Evolutionary conservation across 30 jellyfish, hydroid and myxozoan species (phyloP).

Genomic region (Turritopsis dohrnii): DNA sequence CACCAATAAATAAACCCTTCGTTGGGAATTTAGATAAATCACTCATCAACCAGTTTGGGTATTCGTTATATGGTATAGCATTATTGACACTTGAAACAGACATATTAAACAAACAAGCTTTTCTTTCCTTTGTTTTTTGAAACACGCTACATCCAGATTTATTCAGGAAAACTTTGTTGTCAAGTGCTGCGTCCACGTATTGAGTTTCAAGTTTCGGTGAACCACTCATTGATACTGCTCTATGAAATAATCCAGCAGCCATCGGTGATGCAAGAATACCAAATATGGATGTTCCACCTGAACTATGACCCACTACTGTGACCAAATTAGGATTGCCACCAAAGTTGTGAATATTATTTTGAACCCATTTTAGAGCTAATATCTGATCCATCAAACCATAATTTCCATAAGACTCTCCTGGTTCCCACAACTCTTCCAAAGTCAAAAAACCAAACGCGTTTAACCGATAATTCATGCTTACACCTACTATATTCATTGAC

Average conservation of each 20-base stretch:
- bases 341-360: slow-evolving; percentile 39
- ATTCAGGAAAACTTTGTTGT: slow-evolving; percentile 45
- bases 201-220: slow-evolving; percentile 40
- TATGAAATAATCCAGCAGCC: slow-evolving; percentile 56
- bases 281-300: slow-evolving; percentile 66
- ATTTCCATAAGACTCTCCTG: slow-evolving; percentile 47
- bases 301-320: slow-evolving; percentile 59
- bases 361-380: slow-evolving; percentile 59
- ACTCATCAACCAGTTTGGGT: slow-evolving; percentile 32
- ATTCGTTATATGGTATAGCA: slow-evolving; percentile 28
- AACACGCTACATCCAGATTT: slow-evolving; percentile 38
- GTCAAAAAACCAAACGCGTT: slow-evolving; percentile 78
- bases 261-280: slow-evolving; percentile 58
- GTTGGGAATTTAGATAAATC: slow-evolving; percentile 38
- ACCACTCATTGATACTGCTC: slow-evolving; percentile 66
- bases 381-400: slow-evolving; percentile 83
- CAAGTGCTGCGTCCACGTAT: slow-evolving; percentile 42
- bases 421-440: slow-evolving; percentile 40
- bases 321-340: slow-evolving; percentile 70
- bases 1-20: slow-evolving; percentile 24
- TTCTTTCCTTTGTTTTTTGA: slow-evolving; percentile 1
- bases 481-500: slow-evolving; percentile 54
- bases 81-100: slow-evolving; percentile 19
- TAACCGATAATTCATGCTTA: slow-evolving; percentile 59
- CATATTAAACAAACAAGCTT: slow-evolving; percentile 23